phyloP scores from a whole-genome alignment of 2,888 invertebrate genomes.

The Andrena trimmerana region DNA sequence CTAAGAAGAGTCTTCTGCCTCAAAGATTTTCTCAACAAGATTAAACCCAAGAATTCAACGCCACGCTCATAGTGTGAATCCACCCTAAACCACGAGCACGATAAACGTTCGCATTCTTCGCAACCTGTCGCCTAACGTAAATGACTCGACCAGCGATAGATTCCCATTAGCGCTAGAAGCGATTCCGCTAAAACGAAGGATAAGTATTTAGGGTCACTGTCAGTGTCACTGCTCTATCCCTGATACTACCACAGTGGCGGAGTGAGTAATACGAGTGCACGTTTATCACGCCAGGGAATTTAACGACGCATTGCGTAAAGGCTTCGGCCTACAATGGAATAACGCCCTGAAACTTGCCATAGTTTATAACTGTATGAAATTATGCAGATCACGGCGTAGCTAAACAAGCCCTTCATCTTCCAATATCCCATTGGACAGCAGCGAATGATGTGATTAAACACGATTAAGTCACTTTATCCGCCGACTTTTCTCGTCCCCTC shows the following conservation, averaged over 20 bases:
- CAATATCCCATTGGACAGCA: background rate
- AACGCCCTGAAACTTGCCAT: background rate
- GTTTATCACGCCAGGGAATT: background rate
- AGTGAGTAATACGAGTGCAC: background rate
- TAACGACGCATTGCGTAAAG: background rate
- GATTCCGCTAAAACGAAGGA: background rate
- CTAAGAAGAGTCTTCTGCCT: too few relatives aligned
- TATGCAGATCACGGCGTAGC: background rate
- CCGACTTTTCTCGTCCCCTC: background rate
- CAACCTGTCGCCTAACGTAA: background rate
- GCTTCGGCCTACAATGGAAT: background rate
- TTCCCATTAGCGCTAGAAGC: conserved; percentile 16
- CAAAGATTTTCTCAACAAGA: too few relatives aligned
- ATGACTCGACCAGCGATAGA: conserved; percentile 1
- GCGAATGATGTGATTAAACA: conserved; percentile 8
- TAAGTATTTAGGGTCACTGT: conserved; percentile 6
- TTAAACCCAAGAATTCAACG: background rate
- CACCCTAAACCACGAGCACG: background rate
- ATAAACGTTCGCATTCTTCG: conserved; percentile 2
- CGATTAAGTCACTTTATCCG: background rate
- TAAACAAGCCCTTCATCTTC: background rate
- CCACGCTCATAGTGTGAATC: background rate
- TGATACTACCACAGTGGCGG: background rate
- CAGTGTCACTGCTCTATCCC: background rate
- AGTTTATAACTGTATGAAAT: background rate